phyloP scores from a whole-genome alignment of 1,140 invertebrate genomes.

The Saccostrea echinata region DNA sequence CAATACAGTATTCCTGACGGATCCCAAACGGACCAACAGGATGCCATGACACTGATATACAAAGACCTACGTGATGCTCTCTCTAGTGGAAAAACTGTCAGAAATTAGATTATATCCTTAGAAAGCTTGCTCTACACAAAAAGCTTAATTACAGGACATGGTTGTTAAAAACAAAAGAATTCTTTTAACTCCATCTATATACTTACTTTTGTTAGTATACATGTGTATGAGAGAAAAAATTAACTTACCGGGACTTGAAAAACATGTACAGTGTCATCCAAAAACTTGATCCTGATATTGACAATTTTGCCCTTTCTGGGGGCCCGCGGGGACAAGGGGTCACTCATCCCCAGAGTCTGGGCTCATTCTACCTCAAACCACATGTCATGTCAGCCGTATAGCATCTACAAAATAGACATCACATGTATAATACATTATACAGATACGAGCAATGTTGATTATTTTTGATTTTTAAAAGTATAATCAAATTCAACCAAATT shows the following conservation, averaged over 20 bases:
- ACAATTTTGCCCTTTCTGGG: constrained; percentile 73
- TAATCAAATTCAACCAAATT: no score
- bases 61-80: constrained; percentile 39
- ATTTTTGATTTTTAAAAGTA: no score
- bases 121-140: no score
- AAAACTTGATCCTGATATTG: constrained; percentile 68
- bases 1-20: constrained; percentile 63
- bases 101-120: no score
- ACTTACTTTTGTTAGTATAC: no score
- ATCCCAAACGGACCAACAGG: constrained; percentile 37
- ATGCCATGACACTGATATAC: constrained; percentile 62
- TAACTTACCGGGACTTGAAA: constrained; percentile 72
- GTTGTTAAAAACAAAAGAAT: no score
- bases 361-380: constrained; percentile 39
- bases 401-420: background rate
- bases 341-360: constrained; percentile 57
- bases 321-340: constrained; percentile 66
- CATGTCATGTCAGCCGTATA: background rate
- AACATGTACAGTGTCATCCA: constrained; percentile 70
- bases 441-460: no score
- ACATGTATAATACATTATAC: no score
- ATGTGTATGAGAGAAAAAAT: no score
- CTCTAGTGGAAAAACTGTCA: background rate
- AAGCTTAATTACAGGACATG: no score
- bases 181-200: no score